Evolutionary conservation across 1,140 invertebrate species (phyloP), one percentile per base, ranked within the genome.

Genomic region (Drosophila lini): DNA sequence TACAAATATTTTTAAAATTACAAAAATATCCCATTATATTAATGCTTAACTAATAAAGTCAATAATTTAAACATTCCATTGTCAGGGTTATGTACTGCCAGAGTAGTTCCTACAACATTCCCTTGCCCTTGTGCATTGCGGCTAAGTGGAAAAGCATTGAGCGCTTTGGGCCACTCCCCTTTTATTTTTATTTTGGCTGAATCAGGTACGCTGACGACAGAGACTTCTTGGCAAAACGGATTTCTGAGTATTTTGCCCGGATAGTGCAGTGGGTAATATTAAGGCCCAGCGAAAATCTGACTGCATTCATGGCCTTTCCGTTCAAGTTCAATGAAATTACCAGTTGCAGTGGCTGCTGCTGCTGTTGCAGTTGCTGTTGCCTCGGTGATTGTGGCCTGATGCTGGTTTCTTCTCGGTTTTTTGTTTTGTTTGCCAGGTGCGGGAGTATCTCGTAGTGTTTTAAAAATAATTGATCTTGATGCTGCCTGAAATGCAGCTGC

Each of bases 401-500:
- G 71, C 41, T 81, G 81, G 78, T 85, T 84, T 55, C 70, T 64
- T 47, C 47, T 64, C 22, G 11, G n/a, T 25, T 42, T 53, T 47
- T 45, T 74, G 74, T 74, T 76, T 55, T 52, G 75, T 78, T 89
- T 80, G 77, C 84, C 84, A 88, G 84, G 84, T 88, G 84, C 84
- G 84, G 84, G 84, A 88, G 84, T 88, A 86, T 86, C 83, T 83
- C 80, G 76, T 77, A 89, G 84, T 84, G 80, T 88, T 89, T 86
- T 89, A 88, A 88, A 88, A 89, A 88, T 88, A 88, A 88, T 88
- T 88, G 84, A 88, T 88, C 84, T 88, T 88, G 84, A 88, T 89
- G 80, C 62, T 73, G 82, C 57, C 80, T 79, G 69, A 84, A 64
- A 48, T 74, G 83, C 83, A 88, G 83, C 83, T 88, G 84, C 81